These are phyloP conservation scores for Goniozus legneri DNA, from an alignment of 1,140 invertebrate genomes.

Conservation along the genomic window DNA sequence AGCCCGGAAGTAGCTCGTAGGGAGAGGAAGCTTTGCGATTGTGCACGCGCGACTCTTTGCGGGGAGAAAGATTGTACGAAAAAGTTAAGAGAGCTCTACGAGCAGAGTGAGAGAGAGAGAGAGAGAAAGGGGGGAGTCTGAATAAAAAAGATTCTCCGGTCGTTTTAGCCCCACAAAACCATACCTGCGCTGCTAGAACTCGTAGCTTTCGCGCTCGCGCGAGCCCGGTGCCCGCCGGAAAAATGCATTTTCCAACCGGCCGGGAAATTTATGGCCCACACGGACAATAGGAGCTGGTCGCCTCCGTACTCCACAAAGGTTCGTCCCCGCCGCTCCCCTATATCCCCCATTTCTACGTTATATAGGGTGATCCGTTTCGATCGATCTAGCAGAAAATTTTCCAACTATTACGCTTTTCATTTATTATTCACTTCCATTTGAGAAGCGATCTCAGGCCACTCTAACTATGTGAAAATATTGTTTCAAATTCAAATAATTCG, in stretches of 20 bases:
- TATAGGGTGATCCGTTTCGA: too few species aligned
- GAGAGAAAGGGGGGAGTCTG: background rate
- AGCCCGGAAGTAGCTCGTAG: too few species aligned
- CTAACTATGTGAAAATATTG: too few species aligned
- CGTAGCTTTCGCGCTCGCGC: conserved; percentile 3
- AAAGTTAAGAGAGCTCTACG: conserved; percentile 13
- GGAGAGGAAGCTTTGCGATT: too few species aligned
- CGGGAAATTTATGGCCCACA: conserved; percentile 36
- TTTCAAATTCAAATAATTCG: too few species aligned
- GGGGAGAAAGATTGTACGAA: too few species aligned
- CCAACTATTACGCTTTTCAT: too few species aligned
- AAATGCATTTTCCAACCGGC: conserved; percentile 40
- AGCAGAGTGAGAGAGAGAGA: background rate
- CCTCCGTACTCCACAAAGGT: conserved; percentile 7
- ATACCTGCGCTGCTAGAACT: conserved; percentile 20
- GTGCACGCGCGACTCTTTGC: too few species aligned
- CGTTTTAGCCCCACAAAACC: conserved; percentile 15
- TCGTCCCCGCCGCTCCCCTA: conserved; percentile 2
- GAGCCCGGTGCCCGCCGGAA: conserved; percentile 28
- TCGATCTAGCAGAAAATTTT: too few species aligned
- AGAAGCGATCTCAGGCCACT: too few species aligned
- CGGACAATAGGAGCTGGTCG: conserved; percentile 30
- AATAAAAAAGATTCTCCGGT: background rate
- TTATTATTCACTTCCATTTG: too few species aligned
- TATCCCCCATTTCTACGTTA: conserved; percentile 6